phyloP scores from a whole-genome alignment of 1,140 invertebrate genomes.

The Aplysia californica region DNA sequence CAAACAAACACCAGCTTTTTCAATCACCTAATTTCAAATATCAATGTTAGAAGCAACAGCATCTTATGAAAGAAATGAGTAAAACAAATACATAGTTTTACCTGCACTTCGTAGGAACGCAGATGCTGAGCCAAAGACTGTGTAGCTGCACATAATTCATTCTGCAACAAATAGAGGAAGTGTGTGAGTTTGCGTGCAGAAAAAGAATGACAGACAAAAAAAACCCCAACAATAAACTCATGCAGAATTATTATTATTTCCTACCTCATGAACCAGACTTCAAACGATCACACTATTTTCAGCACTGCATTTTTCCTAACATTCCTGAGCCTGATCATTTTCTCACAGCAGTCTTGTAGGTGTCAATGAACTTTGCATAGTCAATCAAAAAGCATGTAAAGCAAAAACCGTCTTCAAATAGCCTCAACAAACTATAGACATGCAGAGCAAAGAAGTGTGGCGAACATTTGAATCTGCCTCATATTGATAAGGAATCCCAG shows the following conservation, averaged over 20 bases:
- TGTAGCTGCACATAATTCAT: constrained; percentile 68
- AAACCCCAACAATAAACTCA: too few relatives aligned
- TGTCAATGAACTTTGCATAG: too few relatives aligned
- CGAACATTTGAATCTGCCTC: too few relatives aligned
- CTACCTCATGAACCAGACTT: neutral
- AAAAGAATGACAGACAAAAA: neutral
- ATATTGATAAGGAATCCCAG: too few relatives aligned
- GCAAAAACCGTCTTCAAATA: too few relatives aligned
- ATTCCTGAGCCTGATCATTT: neutral
- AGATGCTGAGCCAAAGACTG: constrained; percentile 67
- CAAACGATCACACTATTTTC: neutral
- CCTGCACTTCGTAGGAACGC: constrained; percentile 67
- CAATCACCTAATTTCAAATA: too few relatives aligned
- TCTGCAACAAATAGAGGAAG: constrained; percentile 55
- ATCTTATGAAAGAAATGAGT: neutral
- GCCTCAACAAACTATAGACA: too few relatives aligned
- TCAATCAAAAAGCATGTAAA: too few relatives aligned
- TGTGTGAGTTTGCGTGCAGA: neutral
- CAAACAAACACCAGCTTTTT: too few relatives aligned
- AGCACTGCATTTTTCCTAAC: neutral
- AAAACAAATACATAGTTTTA: constrained; percentile 42
- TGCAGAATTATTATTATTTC: too few relatives aligned
- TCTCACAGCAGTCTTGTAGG: neutral
- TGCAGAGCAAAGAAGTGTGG: too few relatives aligned
- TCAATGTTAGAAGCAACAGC: too few relatives aligned